Percentiles rank a stretch among this genome's conserved stretches.
phyloP scores from a whole-genome alignment of 2,888 invertebrate genomes.

The Parnassius glacialis region DNA sequence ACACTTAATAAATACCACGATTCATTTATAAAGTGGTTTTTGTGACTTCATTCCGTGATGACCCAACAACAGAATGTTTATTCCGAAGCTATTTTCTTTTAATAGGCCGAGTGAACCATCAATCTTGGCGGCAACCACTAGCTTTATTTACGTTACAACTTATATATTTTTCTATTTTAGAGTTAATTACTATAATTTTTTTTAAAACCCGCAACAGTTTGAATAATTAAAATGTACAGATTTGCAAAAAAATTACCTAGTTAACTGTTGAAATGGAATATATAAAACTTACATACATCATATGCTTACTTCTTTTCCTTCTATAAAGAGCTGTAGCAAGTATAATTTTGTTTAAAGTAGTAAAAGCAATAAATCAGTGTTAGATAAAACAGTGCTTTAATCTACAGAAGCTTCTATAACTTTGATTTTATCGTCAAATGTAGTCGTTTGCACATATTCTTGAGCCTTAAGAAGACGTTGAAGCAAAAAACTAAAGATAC shows the following conservation, averaged over 20 bases:
- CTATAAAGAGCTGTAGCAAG: conserved; percentile 15
- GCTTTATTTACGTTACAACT: conserved; percentile 6
- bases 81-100: conserved; percentile 17
- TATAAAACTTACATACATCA: conserved; percentile 1
- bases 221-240: conserved; percentile 5
- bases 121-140: conserved; percentile 9
- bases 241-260: not conserved
- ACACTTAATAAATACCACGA: conserved; percentile 11
- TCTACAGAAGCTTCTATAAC: conserved; percentile 18
- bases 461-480: conserved; percentile 26
- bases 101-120: conserved; percentile 20
- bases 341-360: conserved; percentile 13
- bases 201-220: conserved; percentile 3
- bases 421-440: conserved; percentile 20
- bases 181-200: conserved; percentile 12
- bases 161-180: conserved; percentile 8
- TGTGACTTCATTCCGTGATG: conserved; percentile 13
- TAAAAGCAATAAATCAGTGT: conserved; percentile 22
- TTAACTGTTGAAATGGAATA: conserved; percentile 1
- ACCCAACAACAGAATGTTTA: conserved; percentile 14
- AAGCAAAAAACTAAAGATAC: conserved; percentile 17
- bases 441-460: conserved; percentile 16
- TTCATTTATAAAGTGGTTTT: conserved; percentile 7
- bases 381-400: conserved; percentile 12
- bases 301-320: conserved; percentile 3